These are phyloP conservation scores for Distichodus sexfasciatus DNA, from an alignment of 2,797 vertebrate species.

Conservation along the genomic window DNA sequence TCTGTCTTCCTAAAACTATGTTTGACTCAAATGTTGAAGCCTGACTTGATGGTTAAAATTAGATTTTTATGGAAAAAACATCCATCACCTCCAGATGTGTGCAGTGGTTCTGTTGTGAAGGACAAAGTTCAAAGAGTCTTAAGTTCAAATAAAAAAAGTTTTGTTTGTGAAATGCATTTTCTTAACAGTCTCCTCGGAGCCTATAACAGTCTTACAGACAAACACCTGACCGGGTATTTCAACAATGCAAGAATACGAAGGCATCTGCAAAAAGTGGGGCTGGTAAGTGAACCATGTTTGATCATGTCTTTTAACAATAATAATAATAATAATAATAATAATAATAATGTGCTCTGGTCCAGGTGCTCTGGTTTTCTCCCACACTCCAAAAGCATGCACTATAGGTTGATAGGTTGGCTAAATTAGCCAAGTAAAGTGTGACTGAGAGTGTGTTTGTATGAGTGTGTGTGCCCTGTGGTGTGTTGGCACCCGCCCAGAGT, in stretches of 20 bases:
- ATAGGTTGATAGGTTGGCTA: no score
- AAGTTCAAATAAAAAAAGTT: neutral
- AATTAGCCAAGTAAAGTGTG: no score
- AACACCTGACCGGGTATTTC: conserved; percentile 90
- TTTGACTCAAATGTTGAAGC: conserved; percentile 52
- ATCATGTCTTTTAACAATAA: neutral
- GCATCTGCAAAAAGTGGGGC: conserved; percentile 88
- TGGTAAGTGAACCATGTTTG: conserved; percentile 76
- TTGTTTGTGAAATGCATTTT: conserved; percentile 12
- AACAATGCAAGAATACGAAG: conserved; percentile 85
- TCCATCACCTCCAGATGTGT: no score
- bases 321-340: neutral
- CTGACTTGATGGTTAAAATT: conserved; percentile 23
- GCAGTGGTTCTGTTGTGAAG: no score
- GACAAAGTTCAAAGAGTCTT: neutral
- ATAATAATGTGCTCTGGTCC: no score
- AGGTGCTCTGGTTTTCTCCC: no score
- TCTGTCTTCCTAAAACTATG: conserved; percentile 25
- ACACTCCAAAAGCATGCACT: no score
- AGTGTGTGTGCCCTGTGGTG: no score
- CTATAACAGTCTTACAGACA: conserved; percentile 95
- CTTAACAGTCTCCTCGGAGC: conserved; percentile 77
- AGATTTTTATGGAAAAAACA: no score
- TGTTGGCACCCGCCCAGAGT: no score
- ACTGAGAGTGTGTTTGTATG: no score